These are phyloP conservation scores for Antennarius striatus DNA, from an alignment of 2,113 vertebrate genomes.

Conservation along the genomic window DNA sequence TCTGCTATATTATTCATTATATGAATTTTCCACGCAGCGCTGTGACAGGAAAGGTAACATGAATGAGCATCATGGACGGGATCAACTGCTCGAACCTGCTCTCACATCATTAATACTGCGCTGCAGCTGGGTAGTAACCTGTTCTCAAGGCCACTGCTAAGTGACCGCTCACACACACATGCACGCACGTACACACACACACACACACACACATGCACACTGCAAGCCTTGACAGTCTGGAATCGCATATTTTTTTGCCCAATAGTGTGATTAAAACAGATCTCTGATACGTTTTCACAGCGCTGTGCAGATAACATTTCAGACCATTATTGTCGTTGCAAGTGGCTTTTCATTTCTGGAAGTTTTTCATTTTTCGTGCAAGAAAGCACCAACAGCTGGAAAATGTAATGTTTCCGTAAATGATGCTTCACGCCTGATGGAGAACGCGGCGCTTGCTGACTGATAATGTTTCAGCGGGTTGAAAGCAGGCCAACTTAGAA, in stretches of 20 bases:
- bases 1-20: constrained; percentile 78
- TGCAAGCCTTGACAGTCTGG: background rate
- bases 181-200: background rate
- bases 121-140: constrained; percentile 58
- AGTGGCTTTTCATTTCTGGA: constrained; percentile 48
- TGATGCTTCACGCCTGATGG: constrained; percentile 50
- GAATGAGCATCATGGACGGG: constrained; percentile 65
- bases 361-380: constrained; percentile 49
- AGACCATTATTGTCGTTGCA: constrained; percentile 29
- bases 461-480: constrained; percentile 53
- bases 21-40: constrained; percentile 61
- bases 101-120: constrained; percentile 69
- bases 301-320: constrained; percentile 13
- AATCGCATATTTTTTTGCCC: constrained; percentile 11
- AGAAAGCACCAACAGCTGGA: constrained; percentile 55
- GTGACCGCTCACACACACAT: constrained; percentile 37
- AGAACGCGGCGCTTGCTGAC: constrained; percentile 49
- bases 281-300: constrained; percentile 30
- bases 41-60: constrained; percentile 77
- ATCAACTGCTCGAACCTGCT: constrained; percentile 56
- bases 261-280: constrained; percentile 29
- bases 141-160: constrained; percentile 71
- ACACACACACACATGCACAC: background rate
- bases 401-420: constrained; percentile 64
- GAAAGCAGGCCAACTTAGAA: constrained; percentile 50